These are phyloP conservation scores for Intellagama lesueurii DNA, from an alignment of 2,797 vertebrate genomes.

Conservation along the genomic window DNA sequence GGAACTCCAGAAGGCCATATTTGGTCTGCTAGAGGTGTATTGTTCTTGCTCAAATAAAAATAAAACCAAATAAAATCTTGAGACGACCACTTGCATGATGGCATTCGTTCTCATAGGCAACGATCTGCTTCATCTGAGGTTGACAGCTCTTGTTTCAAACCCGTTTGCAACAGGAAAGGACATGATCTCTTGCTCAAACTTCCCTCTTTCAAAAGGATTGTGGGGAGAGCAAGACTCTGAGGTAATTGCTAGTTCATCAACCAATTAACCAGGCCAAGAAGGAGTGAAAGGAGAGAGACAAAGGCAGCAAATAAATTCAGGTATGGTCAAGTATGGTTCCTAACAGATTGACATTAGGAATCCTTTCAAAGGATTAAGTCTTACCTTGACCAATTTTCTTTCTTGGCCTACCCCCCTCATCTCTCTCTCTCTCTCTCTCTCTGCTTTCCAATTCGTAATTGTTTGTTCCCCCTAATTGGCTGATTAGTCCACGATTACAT, in stretches of 20 bases:
- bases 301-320: constrained; percentile 72
- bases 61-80: too few relatives aligned
- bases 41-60: too few relatives aligned
- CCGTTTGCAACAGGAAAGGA: constrained; percentile 48
- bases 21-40: too few relatives aligned
- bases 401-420: constrained; percentile 58
- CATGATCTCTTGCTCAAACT: constrained; percentile 71
- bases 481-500: constrained; percentile 74
- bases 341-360: constrained; percentile 71
- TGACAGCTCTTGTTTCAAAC: constrained; percentile 36
- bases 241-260: constrained; percentile 81
- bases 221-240: constrained; percentile 62
- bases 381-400: constrained; percentile 73
- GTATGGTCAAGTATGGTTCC: constrained; percentile 70
- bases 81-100: too few relatives aligned
- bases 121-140: neutral
- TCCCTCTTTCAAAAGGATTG: constrained; percentile 64
- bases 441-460: constrained; percentile 73
- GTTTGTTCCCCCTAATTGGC: constrained; percentile 76
- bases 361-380: constrained; percentile 72
- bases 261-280: constrained; percentile 78
- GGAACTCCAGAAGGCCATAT: too few relatives aligned
- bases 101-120: too few relatives aligned
- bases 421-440: constrained; percentile 47
- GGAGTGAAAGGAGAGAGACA: constrained; percentile 57